Evolutionary conservation across 2,888 invertebrate genomes (phyloP).

Genomic region (Agonum fuliginosum): DNA sequence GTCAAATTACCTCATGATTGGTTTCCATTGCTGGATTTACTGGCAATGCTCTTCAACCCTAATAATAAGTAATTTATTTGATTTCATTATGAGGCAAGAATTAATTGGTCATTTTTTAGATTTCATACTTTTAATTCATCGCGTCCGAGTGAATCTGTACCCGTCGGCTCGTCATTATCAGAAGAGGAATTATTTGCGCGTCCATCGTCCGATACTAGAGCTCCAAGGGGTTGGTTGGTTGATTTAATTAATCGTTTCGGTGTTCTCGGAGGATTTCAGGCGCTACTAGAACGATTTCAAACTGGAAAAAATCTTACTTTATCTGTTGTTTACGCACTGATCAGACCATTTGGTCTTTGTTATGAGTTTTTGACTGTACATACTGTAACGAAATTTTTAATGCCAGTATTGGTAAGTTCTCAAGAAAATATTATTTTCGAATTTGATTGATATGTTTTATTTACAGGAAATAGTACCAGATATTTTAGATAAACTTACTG

Average conservation of each 20-base stretch:
- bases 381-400: constrained; percentile 93
- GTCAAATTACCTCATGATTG: constrained; percentile 92
- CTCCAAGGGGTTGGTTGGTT: constrained; percentile 95
- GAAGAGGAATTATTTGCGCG: constrained; percentile 85
- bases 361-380: constrained; percentile 92
- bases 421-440: constrained; percentile 49
- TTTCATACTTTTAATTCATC: constrained; percentile 91
- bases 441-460: constrained; percentile 29
- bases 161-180: constrained; percentile 76
- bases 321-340: constrained; percentile 85
- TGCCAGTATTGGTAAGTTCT: constrained; percentile 88
- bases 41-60: constrained; percentile 96
- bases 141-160: constrained; percentile 83
- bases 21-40: constrained; percentile 92
- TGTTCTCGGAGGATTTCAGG: constrained; percentile 90
- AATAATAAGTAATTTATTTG: constrained; percentile 87
- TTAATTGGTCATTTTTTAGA: constrained; percentile 72
- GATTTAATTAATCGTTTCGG: constrained; percentile 97
- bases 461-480: constrained; percentile 90
- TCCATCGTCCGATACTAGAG: constrained; percentile 86
- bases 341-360: constrained; percentile 94
- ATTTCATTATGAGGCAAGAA: background rate
- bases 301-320: constrained; percentile 83
- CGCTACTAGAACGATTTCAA: constrained; percentile 88
- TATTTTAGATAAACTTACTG: constrained; percentile 92